These are phyloP conservation scores for Eupithecia insigniata DNA, from an alignment of 2,888 invertebrate genomes.

Conservation along the genomic window DNA sequence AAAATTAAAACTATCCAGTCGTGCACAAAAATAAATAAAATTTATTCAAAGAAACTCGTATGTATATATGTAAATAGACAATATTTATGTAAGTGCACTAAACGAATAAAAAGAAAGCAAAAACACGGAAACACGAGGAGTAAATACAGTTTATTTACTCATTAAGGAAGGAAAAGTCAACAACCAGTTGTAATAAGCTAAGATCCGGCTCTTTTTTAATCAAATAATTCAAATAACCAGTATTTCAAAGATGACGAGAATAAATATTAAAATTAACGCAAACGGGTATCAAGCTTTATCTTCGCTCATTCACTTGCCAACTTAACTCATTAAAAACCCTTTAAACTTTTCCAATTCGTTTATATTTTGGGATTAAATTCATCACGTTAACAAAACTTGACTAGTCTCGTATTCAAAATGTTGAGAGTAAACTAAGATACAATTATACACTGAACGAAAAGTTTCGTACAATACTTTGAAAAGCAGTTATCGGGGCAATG, in stretches of 20 bases:
- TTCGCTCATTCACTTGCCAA: slow-evolving; percentile 22
- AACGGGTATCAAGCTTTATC: slow-evolving; percentile 15
- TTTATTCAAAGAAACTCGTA: no score
- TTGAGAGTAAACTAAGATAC: slow-evolving; percentile 44
- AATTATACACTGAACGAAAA: slow-evolving; percentile 41
- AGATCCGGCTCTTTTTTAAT: not conserved
- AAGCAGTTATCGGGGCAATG: not conserved
- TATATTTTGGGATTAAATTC: slow-evolving; percentile 26
- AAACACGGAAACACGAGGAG: not conserved
- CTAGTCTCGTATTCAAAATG: slow-evolving; percentile 36
- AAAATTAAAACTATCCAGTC: no score
- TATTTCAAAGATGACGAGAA: not conserved
- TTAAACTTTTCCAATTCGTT: slow-evolving; percentile 23
- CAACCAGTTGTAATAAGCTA: not conserved
- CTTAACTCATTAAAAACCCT: slow-evolving; percentile 25
- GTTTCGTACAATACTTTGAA: slow-evolving; percentile 19
- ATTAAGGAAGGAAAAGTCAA: not conserved
- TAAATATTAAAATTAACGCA: slow-evolving; percentile 1
- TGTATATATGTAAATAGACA: no score
- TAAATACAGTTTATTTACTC: not conserved
- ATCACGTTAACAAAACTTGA: slow-evolving; percentile 16
- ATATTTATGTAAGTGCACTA: no score
- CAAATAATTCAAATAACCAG: not conserved
- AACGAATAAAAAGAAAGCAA: no score
- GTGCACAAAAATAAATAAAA: no score